Evolutionary conservation across 1,140 invertebrate species (phyloP), one percentile per base, ranked within the genome.

Genomic region (Pseudomyrmex cubaensis): DNA sequence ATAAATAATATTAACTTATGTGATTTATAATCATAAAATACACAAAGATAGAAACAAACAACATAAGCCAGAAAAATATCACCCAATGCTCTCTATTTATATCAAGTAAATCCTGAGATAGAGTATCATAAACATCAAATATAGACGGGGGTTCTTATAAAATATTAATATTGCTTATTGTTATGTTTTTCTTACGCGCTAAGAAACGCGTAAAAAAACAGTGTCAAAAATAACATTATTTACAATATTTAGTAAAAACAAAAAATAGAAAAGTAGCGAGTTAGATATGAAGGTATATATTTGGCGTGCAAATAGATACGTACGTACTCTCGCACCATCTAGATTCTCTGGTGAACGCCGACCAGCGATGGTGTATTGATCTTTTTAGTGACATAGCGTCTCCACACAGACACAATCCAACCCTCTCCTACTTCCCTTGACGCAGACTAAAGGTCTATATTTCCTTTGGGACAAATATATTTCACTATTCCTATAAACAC

Each of bases 401-500:
- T 93, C 89, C 89, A 91, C 92, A 91, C 92, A 91, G 92, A 90
- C 92, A 91, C 92, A 92, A 94, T 94, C 93, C 91, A 93, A 91
- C 93, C 90, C 83, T 57, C 64, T 57, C 54, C 64, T 13, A 25
- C 46, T 9, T 56, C 15, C 20, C 64, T 72, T 80, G 76, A 86
- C 90, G 88, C 89, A 78, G 90, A 92, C 92, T 92, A 93, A 94
- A 93, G 91, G 91, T 94, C 92, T 93, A 94, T 94, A 94, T 94
- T 94, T 94, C 94, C 94, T 93, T 75, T 62, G 93, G 93, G 94
- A 93, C 90, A 90, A 93, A 93, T 94, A 93, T 90, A 85, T 93
- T 94, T 94, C 93, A 92, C 93, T 92, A 92, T 93, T 93, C 92
- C 92, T 93, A 94, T 94, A 94, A 94, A 94, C 93, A 93, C 94